Conservation (phyloP, 2,888 invertebrate genomes). For the Plebejus melissa region DNA sequence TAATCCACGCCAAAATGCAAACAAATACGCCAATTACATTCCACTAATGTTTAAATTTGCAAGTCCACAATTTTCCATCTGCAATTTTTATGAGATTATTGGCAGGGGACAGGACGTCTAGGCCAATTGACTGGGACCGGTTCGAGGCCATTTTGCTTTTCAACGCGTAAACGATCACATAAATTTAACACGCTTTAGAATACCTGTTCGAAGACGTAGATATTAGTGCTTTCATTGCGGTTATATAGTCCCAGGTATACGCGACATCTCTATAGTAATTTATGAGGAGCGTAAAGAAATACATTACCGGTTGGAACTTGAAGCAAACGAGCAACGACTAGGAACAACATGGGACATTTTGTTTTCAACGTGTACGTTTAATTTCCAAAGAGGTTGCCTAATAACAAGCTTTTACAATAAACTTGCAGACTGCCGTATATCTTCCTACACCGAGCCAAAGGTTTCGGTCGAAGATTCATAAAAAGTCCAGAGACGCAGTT, state of each 20-base stretch:
- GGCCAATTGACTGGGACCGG: constrained; percentile 47
- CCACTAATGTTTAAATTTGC: constrained; percentile 11
- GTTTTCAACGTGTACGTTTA: background rate
- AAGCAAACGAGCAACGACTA: background rate
- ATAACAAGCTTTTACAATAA: background rate
- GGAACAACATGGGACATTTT: background rate
- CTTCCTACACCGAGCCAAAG: background rate
- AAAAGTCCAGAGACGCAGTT: constrained; percentile 1
- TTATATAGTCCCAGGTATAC: constrained; percentile 4
- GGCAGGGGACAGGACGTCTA: constrained; percentile 48
- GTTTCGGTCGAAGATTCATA: background rate
- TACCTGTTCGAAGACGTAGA: constrained; percentile 28
- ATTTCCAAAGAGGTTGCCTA: background rate
- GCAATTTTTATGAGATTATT: constrained; percentile 56
- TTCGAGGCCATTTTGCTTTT: constrained; percentile 43
- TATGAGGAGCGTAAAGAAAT: background rate
- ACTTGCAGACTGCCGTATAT: constrained; percentile 1
- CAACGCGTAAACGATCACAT: constrained; percentile 40
- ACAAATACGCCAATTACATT: constrained; percentile 8
- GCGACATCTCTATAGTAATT: background rate
- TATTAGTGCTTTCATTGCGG: constrained; percentile 18
- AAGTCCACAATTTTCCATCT: constrained; percentile 35
- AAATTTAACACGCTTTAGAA: constrained; percentile 38
- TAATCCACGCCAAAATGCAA: constrained; percentile 36
- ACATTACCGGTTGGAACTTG: background rate